Conservation (phyloP, 1,140 invertebrate genomes). For the Zophobas morio region DNA sequence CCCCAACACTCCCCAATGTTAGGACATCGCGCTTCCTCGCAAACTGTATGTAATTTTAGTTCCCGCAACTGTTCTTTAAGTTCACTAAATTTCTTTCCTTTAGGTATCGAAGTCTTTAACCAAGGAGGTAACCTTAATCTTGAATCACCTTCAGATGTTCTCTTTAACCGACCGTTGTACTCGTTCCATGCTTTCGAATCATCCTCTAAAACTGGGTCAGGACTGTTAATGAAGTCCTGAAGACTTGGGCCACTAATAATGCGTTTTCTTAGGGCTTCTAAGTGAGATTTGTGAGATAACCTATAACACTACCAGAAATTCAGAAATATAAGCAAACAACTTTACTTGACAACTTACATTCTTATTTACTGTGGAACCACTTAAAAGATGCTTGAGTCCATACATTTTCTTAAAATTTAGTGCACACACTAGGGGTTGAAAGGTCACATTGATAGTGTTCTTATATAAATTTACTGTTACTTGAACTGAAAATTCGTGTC, state of each 20-base stretch:
- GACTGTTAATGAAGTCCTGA: constrained; percentile 74
- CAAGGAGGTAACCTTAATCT: constrained; percentile 94
- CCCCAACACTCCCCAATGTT: constrained; percentile 99
- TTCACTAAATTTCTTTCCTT: constrained; percentile 86
- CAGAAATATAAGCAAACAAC: not conserved
- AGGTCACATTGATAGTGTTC: constrained; percentile 29
- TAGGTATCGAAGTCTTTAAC: constrained; percentile 96
- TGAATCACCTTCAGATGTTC: constrained; percentile 85
- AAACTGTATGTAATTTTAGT: constrained; percentile 96
- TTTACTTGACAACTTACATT: constrained; percentile 7
- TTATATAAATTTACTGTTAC: not conserved
- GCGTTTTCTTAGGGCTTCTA: constrained; percentile 70
- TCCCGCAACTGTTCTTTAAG: constrained; percentile 91
- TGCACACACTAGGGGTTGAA: constrained; percentile 8
- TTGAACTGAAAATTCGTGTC: not conserved
- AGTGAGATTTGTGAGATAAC: constrained; percentile 59
- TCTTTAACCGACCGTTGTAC: constrained; percentile 88
- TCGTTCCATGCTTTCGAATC: constrained; percentile 73
- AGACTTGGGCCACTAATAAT: constrained; percentile 75
- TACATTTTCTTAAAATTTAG: constrained; percentile 16
- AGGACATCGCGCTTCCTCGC: constrained; percentile 98
- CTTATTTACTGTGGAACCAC: constrained; percentile 7
- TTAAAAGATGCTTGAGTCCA: constrained; percentile 10
- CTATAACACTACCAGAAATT: constrained; percentile 47
- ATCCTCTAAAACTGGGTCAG: constrained; percentile 70